Evolutionary conservation across 92 coral and sea anemone species (phyloP).

Genomic region (Parazoanthus atlanticus): DNA sequence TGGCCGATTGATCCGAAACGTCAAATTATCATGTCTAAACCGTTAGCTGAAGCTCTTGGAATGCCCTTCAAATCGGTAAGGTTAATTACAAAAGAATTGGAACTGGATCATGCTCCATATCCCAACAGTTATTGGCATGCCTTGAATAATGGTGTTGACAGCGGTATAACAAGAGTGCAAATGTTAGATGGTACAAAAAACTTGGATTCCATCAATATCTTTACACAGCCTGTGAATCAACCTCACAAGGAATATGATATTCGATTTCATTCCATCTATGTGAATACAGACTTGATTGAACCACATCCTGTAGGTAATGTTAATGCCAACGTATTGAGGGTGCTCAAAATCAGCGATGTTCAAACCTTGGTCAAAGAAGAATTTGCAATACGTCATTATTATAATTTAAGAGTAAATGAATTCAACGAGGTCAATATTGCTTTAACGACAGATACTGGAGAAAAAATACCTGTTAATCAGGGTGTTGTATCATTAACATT

Average conservation of each 20-base stretch:
- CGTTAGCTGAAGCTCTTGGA: background rate
- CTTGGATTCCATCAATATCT: no score
- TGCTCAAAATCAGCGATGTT: background rate
- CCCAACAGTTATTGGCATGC: no score
- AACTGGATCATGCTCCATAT: no score
- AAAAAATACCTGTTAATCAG: background rate
- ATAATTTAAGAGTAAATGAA: background rate
- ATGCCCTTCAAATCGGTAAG: background rate
- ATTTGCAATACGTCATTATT: constrained; percentile 5
- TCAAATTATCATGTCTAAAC: background rate
- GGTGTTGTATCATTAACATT: background rate
- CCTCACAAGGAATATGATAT: no score
- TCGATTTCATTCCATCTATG: background rate
- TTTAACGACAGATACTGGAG: background rate
- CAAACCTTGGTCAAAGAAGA: constrained; percentile 8
- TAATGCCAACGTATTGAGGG: background rate
- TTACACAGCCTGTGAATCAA: no score
- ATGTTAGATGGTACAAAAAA: no score
- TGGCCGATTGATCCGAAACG: background rate
- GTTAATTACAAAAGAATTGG: background rate
- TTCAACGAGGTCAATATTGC: background rate
- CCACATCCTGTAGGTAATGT: background rate
- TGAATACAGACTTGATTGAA: background rate
- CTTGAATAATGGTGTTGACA: no score
- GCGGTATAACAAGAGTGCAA: no score